Evolutionary conservation across 2,888 invertebrate species (phyloP), one percentile per base, ranked within the genome.

Genomic region (Agonopterix heracliana): DNA sequence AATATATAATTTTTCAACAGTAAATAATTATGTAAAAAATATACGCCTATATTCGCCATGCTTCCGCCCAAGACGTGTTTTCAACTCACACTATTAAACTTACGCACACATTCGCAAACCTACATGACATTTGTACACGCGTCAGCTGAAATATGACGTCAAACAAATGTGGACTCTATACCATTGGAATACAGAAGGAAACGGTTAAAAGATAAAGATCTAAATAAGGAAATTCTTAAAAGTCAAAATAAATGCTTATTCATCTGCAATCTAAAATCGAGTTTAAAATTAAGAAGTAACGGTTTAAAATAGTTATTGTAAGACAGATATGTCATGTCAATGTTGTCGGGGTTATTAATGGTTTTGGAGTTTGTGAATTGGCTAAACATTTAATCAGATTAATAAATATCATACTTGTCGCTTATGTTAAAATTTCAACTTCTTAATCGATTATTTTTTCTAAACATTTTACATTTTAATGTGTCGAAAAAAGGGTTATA

Each of bases 151-250:
- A 79, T 71, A 61, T 54, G 48, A 41, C 26, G 10, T 1, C 71
- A 68, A 48, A 46, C 55, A 3, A 79, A 71, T 62, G 53, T 58
- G 13, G 54, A 55, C 71, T 62, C 56, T 81, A 69, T 13, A 0
- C 0, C 52, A 2, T 50, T 1, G 13, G 0, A 1, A 53, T 63
- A 82, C 63, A 71, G 71, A 35, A 26, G 5, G 7, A 34, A 47
- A n/a, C 35, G 56, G 56, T 57, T 53, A 56, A 52, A 62, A 52
- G 54, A 11, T 59, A 38, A 52, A 58, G 61, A 64, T 71, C 26
- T 71, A 81, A 82, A 83, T 84, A 83, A 81, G 81, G 83, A 85
- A 84, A 83, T 85, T 85, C 81, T 43, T 77, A 74, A 79, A 82
- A 82, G 73, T 74, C 78, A 73, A 82, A 81, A 75, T 75, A 76